These are phyloP conservation scores for Caenorhabditis imperialis DNA, from an alignment of 2,888 invertebrate species.

Conservation along the genomic window DNA sequence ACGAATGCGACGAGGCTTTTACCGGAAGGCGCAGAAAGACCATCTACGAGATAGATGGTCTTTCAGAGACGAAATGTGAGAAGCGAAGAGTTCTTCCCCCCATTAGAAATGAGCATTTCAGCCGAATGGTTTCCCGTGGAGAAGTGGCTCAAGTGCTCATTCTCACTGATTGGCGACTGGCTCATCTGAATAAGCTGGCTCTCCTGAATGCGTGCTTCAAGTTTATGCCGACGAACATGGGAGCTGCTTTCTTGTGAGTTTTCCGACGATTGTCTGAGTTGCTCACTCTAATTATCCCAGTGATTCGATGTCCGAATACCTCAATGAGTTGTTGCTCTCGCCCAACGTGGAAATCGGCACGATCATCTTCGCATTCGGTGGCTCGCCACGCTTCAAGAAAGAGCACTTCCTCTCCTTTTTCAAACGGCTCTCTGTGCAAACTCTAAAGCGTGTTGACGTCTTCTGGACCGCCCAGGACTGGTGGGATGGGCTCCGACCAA, in stretches of 20 bases:
- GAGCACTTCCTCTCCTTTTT: constrained; percentile 5
- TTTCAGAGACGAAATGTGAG: too few relatives aligned
- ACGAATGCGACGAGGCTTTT: too few relatives aligned
- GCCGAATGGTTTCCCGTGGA: not conserved
- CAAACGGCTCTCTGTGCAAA: constrained; percentile 1
- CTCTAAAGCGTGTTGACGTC: constrained; percentile 7
- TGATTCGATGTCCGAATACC: constrained; percentile 9
- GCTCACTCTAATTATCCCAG: not conserved
- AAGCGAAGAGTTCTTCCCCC: too few relatives aligned
- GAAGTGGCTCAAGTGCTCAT: constrained; percentile 12
- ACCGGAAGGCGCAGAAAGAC: too few relatives aligned
- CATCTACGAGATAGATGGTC: too few relatives aligned
- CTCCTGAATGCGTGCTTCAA: constrained; percentile 8
- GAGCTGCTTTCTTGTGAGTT: constrained; percentile 32
- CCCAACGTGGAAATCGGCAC: constrained; percentile 24
- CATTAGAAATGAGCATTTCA: not conserved
- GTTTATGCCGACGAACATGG: constrained; percentile 19
- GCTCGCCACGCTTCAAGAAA: constrained; percentile 8
- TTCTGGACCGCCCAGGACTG: constrained; percentile 38
- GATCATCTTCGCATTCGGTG: constrained; percentile 49
- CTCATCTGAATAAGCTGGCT: not conserved
- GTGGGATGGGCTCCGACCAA: constrained; percentile 17
- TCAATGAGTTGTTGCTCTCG: not conserved
- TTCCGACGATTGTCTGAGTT: too few relatives aligned
- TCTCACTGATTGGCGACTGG: constrained; percentile 45